Evolutionary conservation across 53 echinoderm and acorn worm genomes (phyloP).

Genomic region (Apostichopus leukothele): DNA sequence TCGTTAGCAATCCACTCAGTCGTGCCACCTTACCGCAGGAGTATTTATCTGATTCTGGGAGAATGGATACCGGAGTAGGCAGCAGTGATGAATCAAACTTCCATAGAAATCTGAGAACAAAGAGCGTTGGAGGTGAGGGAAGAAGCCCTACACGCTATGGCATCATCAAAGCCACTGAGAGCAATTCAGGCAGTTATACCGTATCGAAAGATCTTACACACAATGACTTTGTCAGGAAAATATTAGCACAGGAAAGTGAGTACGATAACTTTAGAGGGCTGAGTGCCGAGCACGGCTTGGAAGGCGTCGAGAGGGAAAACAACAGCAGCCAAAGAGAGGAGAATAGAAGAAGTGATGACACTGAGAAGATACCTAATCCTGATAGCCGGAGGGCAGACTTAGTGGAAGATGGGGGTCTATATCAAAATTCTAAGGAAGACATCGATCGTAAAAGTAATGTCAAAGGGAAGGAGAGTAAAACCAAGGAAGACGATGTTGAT

Average conservation of each 20-base stretch:
- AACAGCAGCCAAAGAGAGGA: not conserved
- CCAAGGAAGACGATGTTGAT: not conserved
- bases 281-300: not conserved
- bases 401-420: not conserved
- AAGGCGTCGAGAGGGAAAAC: not conserved
- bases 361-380: not conserved
- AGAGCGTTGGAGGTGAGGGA: not conserved
- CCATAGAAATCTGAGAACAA: not conserved
- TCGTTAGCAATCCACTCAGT: too few relatives aligned
- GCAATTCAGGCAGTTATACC: not conserved
- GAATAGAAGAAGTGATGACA: not conserved
- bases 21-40: too few relatives aligned
- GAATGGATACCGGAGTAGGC: too few relatives aligned
- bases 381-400: not conserved
- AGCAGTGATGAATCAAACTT: too few relatives aligned
- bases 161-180: not conserved
- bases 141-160: not conserved
- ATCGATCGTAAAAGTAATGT: not conserved
- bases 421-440: not conserved
- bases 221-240: conserved; percentile 14
- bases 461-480: not conserved
- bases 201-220: not conserved
- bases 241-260: not conserved
- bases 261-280: not conserved
- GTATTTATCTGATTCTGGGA: too few relatives aligned